A percentile compares a stretch with the other conserved stretches of the same genome.
Evolutionary conservation across 2,888 invertebrate species (phyloP).

Genomic region (Nemurella pictetii): DNA sequence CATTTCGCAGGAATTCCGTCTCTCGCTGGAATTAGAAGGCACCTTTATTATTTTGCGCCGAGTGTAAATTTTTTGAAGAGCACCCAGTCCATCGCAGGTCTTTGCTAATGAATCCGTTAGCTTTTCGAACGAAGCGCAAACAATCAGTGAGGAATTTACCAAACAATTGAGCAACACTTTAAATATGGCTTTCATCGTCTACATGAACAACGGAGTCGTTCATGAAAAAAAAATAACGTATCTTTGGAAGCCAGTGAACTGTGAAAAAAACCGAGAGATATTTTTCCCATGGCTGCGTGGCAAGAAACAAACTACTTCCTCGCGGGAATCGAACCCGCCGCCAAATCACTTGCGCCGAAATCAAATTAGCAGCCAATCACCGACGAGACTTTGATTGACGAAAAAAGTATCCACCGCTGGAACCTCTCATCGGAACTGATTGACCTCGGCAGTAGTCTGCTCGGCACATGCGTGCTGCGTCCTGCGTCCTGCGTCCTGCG

Average conservation of each 20-base stretch:
- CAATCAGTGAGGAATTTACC: not conserved
- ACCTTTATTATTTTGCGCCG: not conserved
- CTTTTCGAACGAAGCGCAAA: not conserved
- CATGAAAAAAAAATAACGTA: not conserved
- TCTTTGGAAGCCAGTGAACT: not conserved
- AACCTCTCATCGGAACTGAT: not conserved
- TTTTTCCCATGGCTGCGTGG: not conserved
- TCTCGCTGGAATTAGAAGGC: not conserved
- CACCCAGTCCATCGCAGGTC: not conserved
- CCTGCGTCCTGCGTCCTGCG: not conserved
- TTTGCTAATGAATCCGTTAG: not conserved
- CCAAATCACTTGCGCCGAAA: not conserved
- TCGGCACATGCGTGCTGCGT: not conserved
- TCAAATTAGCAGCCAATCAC: not conserved
- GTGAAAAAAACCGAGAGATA: not conserved
- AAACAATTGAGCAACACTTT: not conserved
- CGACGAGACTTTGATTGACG: not conserved
- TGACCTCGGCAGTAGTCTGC: not conserved
- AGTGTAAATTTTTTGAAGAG: not conserved
- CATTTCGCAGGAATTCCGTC: not conserved
- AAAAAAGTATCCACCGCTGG: not conserved
- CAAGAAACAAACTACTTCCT: not conserved
- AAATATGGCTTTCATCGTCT: not conserved
- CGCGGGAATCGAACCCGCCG: not conserved
- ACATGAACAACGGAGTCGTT: not conserved